phyloP scores from a whole-genome alignment of 2,888 invertebrate species.

The Xanthorhoe designata region DNA sequence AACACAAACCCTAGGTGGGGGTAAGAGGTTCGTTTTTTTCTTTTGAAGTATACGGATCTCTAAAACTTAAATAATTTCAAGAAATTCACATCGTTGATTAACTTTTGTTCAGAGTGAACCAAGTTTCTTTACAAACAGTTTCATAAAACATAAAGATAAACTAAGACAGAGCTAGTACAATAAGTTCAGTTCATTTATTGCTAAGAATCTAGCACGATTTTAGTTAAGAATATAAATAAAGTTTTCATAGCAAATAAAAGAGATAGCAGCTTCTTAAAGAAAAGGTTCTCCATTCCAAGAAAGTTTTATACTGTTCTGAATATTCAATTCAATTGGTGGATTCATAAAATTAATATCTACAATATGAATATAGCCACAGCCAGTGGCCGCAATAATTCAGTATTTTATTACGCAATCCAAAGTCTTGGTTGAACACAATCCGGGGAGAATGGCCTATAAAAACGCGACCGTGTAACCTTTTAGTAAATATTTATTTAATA shows the following conservation, averaged over 20 bases:
- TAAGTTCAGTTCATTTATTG: background rate
- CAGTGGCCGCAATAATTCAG: slow-evolving; percentile 47
- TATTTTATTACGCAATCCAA: slow-evolving; percentile 50
- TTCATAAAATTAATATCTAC: slow-evolving; percentile 43
- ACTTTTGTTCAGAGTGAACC: background rate
- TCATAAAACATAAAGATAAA: background rate
- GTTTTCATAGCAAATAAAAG: slow-evolving; percentile 27
- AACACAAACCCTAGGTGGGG: too few species aligned
- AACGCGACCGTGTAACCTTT: slow-evolving; percentile 51
- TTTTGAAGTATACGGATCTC: too few species aligned
- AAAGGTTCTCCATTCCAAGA: slow-evolving; percentile 21
- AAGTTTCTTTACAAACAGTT: background rate
- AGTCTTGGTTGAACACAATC: slow-evolving; percentile 49
- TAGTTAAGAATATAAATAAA: slow-evolving; percentile 19
- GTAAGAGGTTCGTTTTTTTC: too few species aligned
- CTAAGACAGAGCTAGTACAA: background rate
- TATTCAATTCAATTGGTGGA: slow-evolving; percentile 41
- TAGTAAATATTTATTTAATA: slow-evolving; percentile 56
- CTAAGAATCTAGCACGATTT: background rate
- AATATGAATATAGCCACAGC: slow-evolving; percentile 40
- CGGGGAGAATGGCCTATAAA: slow-evolving; percentile 53
- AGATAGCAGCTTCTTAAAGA: slow-evolving; percentile 19
- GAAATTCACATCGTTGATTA: background rate
- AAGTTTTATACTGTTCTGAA: slow-evolving; percentile 37
- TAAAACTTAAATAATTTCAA: background rate